Percentiles rank a stretch among this genome's conserved stretches.
These are phyloP conservation scores for Rhaphigaster nebulosa DNA, from an alignment of 2,888 invertebrate species.

Conservation along the genomic window DNA sequence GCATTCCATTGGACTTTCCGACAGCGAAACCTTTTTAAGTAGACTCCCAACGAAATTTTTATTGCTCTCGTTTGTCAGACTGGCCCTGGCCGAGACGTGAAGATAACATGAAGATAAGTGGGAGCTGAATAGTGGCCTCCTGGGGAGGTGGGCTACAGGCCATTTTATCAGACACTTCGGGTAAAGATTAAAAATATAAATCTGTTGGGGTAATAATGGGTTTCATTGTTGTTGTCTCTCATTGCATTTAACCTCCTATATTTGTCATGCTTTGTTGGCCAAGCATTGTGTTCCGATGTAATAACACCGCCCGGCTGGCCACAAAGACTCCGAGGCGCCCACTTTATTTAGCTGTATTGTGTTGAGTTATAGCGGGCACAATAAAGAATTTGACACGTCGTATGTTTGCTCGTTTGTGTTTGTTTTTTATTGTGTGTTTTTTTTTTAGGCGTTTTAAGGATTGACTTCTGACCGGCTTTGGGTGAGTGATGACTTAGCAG, in stretches of 20 bases:
- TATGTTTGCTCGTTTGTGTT: background rate
- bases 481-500: background rate
- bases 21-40: background rate
- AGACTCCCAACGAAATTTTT: background rate
- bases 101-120: conserved; percentile 37
- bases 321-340: conserved; percentile 57
- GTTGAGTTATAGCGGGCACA: conserved; percentile 31
- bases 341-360: conserved; percentile 62
- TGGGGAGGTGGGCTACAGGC: background rate
- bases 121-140: background rate
- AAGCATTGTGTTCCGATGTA: conserved; percentile 61
- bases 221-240: conserved; percentile 62
- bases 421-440: background rate
- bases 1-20: background rate
- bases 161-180: conserved; percentile 56
- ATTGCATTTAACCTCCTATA: conserved; percentile 62
- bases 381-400: conserved; percentile 53
- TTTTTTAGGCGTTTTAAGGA: background rate
- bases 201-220: conserved; percentile 62
- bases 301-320: conserved; percentile 58
- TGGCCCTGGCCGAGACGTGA: background rate
- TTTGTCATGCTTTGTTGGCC: conserved; percentile 63
- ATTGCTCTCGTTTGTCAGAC: background rate
- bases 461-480: conserved; percentile 2
- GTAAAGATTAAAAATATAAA: conserved; percentile 63